Evolutionary conservation across 2,888 invertebrate genomes (phyloP), one percentile per base, ranked within the genome.

Genomic region (Protophormia terraenovae): DNA sequence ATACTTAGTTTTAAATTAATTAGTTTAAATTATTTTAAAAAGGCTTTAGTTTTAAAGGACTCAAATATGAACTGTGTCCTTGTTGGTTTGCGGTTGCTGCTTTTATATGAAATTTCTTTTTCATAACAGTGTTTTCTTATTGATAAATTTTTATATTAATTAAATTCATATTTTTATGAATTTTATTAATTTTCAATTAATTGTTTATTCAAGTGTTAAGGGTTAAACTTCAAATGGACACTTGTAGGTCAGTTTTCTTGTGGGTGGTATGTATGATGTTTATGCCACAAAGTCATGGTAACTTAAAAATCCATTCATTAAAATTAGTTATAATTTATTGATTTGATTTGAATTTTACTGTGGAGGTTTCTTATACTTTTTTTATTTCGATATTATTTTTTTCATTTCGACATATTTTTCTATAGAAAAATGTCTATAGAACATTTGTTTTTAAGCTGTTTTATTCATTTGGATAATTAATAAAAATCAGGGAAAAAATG

Each of bases 181-280:
- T 38, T 82, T 69, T 27, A 76, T 81, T 60, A 62, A 60, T 62
- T 76, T 82, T 71, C 45, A 45, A 82, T 82, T 82, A 82, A 76
- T 76, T 69, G 69, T 47, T 55, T 32, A 76, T 41, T 82, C 50
- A 82, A 71, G 82, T 32, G 62, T 76, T 16, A 76, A 64, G 32
- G 62, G n/a, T 71, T 62, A 22, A 24, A 24, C 3, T 19, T 50
- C 16, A 16, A 12, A 12, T 3, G 58, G 47, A 19, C 19, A 67
- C 66, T 75, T 67, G 47, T 47, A 69, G 81, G 81, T 81, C 81
- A 81, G 29, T 75, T 75, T 14, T 66, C 3, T 45, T 66, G 67
- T 58, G 14, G 45, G 45, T 67, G 67, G 24, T 1, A 16, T 22
- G 35, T 73, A n/a, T n/a, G n/a, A n/a, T 41, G 24, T 24, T 82